Base-by-base conservation (phyloP, 2,797 vertebrate genomes). In the Myripristis jacobus region DNA sequence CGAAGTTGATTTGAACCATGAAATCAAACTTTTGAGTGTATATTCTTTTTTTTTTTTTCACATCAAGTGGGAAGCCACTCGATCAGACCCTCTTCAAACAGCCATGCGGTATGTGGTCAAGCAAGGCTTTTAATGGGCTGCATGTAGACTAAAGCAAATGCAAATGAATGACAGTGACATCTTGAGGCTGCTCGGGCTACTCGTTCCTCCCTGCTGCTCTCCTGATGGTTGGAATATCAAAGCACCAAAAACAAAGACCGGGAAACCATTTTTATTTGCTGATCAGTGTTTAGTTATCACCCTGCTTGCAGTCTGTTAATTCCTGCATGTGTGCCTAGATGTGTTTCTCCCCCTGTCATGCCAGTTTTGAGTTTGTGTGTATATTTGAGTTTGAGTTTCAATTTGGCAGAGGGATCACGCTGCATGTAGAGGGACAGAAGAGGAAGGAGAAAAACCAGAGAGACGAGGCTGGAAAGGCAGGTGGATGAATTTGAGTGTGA, bases 251-350 rank as follows among this genome's bases (percentile, higher is more conserved):
- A 19, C 44, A 48, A 73, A 67, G 77, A 73, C 34, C 50, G 77
- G 53, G 83, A 88, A 83, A 68, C 24, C 27, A 19, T 77, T 80
- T 78, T 60, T 31, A 60, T 70, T 81, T 67, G 76, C 62, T 59
- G 59, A n/a, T n/a, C n/a, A n/a, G n/a, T n/a, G n/a, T n/a, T n/a
- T n/a, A n/a, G n/a, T n/a, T n/a, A n/a, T n/a, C n/a, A n/a, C n/a
- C n/a, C n/a, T n/a, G n/a, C n/a, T n/a, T n/a, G n/a, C n/a, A n/a
- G 73, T 76, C 46, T 47, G 60, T 53, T 31, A 31, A 31, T 31
- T n/a, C n/a, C n/a, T n/a, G n/a, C n/a, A n/a, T n/a, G n/a, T n/a
- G n/a, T n/a, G 59, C 24, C 53, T 27, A 21, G 53, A 67, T 81
- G 46, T 77, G 47, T 80, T 41, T 24, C 10, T 27, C n/a, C 2